Conservation (phyloP, 2,797 vertebrate species). For the Brachymystax lenok region DNA sequence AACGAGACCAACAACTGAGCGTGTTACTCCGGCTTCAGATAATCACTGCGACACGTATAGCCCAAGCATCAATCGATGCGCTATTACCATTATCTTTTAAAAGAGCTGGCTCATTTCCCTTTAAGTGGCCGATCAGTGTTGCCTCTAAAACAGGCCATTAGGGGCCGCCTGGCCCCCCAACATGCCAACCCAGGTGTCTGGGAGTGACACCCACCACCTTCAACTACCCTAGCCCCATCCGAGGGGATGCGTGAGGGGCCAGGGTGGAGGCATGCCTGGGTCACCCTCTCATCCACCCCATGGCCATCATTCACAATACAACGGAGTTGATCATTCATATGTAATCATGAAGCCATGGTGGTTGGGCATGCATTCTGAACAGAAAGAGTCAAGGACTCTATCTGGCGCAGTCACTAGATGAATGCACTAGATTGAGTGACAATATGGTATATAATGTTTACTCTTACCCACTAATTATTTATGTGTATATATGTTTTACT, state of each 20-base stretch:
- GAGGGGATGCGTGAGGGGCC: neutral
- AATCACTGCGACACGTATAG: constrained; percentile 52
- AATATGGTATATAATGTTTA: neutral
- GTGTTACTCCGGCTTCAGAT: constrained; percentile 44
- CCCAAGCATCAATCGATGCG: constrained; percentile 49
- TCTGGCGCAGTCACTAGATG: neutral
- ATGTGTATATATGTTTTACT: neutral
- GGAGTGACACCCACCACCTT: neutral
- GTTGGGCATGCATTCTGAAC: neutral
- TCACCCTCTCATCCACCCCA: neutral
- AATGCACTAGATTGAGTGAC: neutral
- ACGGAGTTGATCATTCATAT: neutral
- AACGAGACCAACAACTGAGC: constrained; percentile 33
- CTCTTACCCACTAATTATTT: constrained; percentile 11
- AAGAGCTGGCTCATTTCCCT: constrained; percentile 58
- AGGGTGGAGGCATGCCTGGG: neutral
- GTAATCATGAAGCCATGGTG: neutral
- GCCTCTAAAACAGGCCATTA: constrained; percentile 47
- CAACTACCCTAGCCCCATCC: neutral
- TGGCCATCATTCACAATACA: neutral
- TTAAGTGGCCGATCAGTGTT: constrained; percentile 63
- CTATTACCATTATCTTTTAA: constrained; percentile 64
- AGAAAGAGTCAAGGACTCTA: neutral
- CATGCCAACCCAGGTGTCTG: neutral
- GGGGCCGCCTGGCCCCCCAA: neutral